These are phyloP conservation scores for Antrozous pallidus DNA, from an alignment of 2,797 vertebrate species.

Conservation along the genomic window DNA sequence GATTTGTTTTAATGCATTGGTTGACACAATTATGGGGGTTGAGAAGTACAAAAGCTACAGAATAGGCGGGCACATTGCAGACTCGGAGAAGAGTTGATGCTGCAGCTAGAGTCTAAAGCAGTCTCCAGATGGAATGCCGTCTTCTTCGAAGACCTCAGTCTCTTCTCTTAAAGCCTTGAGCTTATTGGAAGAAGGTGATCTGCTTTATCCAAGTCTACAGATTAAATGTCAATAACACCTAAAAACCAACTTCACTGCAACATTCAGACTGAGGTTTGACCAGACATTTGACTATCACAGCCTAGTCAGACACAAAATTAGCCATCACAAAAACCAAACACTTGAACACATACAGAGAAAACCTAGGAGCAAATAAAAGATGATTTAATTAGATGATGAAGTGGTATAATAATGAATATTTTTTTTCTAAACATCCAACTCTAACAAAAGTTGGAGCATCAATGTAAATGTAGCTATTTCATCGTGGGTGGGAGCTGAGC, in stretches of 20 bases:
- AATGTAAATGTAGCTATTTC: not conserved
- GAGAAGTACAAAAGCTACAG: not conserved
- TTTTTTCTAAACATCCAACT: constrained; percentile 17
- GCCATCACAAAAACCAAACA: not conserved
- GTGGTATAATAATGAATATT: not conserved
- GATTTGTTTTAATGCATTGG: not conserved
- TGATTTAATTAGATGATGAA: not conserved
- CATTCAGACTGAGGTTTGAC: not conserved
- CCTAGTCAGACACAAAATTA: not conserved
- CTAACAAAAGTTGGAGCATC: not conserved
- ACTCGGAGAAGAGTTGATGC: not conserved
- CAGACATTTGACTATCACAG: not conserved
- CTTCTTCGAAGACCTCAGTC: not conserved
- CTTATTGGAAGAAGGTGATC: not conserved
- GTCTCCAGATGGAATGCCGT: not conserved
- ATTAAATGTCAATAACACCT: not conserved
- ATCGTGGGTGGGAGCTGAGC: not conserved
- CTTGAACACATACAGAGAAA: not conserved
- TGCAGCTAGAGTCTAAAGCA: not conserved
- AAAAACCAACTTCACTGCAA: not conserved
- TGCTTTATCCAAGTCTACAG: not conserved
- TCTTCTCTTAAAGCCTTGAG: not conserved
- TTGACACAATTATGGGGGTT: not conserved
- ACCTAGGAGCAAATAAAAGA: not conserved
- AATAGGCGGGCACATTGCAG: not conserved